These are phyloP conservation scores for Conistra vaccinii DNA, from an alignment of 2,888 invertebrate species.

Conservation along the genomic window DNA sequence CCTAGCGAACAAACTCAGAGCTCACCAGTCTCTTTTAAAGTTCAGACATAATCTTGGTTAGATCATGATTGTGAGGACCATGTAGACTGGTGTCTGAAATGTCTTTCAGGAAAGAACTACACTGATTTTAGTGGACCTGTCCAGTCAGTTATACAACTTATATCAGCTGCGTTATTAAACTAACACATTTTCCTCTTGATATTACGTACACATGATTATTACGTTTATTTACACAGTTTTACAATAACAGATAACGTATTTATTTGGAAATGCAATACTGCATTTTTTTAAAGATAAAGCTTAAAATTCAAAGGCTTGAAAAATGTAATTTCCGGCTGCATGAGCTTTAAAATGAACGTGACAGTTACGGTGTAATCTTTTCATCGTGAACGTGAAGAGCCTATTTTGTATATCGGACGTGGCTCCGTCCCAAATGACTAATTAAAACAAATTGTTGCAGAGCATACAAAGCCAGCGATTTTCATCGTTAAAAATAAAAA, in stretches of 20 bases:
- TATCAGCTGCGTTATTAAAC: neutral
- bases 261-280: conserved; percentile 21
- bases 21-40: neutral
- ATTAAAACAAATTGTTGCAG: conserved; percentile 46
- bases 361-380: conserved; percentile 35
- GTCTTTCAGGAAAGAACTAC: neutral
- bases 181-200: conserved; percentile 17
- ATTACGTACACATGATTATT: conserved; percentile 1
- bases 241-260: neutral
- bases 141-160: neutral
- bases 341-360: conserved; percentile 42
- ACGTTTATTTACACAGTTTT: neutral
- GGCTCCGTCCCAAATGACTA: conserved; percentile 38
- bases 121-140: neutral
- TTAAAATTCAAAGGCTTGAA: conserved; percentile 23
- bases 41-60: neutral
- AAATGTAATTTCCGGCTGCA: conserved; percentile 41
- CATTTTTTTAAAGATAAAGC: conserved; percentile 5
- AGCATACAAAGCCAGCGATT: conserved; percentile 3
- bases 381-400: conserved; percentile 15
- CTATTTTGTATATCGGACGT: conserved; percentile 27
- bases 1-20: neutral
- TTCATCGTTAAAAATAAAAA: conserved; percentile 6
- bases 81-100: neutral
- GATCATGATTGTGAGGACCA: neutral